phyloP scores from a whole-genome alignment of 1,140 invertebrate genomes.

The Caenorhabditis remanei region DNA sequence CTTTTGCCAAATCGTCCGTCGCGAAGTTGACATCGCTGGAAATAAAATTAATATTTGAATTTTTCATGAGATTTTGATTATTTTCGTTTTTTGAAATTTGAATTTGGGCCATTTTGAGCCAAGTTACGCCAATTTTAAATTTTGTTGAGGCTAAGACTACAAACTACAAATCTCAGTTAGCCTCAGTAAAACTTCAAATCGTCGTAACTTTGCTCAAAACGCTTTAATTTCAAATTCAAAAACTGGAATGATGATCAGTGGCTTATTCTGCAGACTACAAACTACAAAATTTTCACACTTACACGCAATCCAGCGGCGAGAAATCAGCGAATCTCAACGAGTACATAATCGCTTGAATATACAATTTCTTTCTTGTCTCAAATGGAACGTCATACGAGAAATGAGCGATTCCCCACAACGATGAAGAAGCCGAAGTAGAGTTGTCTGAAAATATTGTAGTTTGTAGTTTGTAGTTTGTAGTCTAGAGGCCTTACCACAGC shows the following conservation, averaged over 20 bases:
- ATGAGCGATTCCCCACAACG: conserved; percentile 62
- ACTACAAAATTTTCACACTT: conserved; percentile 15
- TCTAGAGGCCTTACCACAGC: conserved; percentile 5
- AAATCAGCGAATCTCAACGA: conserved; percentile 41
- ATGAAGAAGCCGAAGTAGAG: conserved; percentile 5
- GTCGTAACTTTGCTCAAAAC: too few species aligned
- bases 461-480: not conserved
- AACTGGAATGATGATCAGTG: too few species aligned
- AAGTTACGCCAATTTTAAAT: too few species aligned
- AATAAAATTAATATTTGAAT: not conserved
- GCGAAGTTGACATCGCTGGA: conserved; percentile 43
- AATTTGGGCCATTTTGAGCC: too few species aligned
- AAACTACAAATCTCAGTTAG: not conserved
- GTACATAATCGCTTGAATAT: conserved; percentile 29
- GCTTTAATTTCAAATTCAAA: too few species aligned
- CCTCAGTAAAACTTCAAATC: too few species aligned
- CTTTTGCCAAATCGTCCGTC: conserved; percentile 12
- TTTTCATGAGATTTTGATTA: too few species aligned
- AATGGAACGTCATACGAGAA: conserved; percentile 46
- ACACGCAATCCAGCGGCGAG: conserved; percentile 44
- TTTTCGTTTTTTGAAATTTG: not conserved
- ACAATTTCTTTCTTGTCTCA: conserved; percentile 35
- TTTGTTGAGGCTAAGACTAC: not conserved
- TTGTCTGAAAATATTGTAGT: conserved; percentile 5
- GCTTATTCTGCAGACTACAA: too few species aligned